phyloP scores from a whole-genome alignment of 2,797 vertebrate genomes.

The Fistularia tabacaria region DNA sequence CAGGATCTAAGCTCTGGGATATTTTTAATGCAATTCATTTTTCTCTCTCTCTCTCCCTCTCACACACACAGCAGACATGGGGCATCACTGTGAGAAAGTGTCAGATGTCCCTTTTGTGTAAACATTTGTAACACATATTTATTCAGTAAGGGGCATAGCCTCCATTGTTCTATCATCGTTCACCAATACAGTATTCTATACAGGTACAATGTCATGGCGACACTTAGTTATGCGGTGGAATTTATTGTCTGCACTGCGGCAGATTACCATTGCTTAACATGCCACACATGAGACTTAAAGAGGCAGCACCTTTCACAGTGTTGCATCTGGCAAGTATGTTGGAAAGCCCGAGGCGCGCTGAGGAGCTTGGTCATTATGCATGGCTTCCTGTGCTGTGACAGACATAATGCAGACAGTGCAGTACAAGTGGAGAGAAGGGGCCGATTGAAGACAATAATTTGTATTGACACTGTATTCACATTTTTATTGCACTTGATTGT shows the following conservation, averaged over 20 bases:
- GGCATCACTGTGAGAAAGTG: constrained; percentile 25
- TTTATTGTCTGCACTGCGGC: constrained; percentile 78
- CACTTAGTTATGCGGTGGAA: constrained; percentile 73
- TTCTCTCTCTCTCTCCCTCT: constrained; percentile 11
- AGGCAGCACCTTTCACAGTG: constrained; percentile 63
- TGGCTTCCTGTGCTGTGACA: constrained; percentile 51
- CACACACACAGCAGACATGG: constrained; percentile 20
- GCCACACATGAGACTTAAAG: constrained; percentile 74
- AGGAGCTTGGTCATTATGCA: constrained; percentile 47
- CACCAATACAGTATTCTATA: constrained; percentile 63
- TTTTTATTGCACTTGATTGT: no score
- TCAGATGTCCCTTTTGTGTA: constrained; percentile 51
- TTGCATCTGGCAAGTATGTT: constrained; percentile 67
- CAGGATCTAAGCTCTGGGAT: constrained; percentile 41
- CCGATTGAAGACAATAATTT: constrained; percentile 15
- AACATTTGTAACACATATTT: constrained; percentile 48
- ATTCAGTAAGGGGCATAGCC: constrained; percentile 44
- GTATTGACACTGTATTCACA: not conserved
- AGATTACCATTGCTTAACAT: constrained; percentile 79
- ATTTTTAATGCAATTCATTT: constrained; percentile 60
- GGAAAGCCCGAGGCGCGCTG: constrained; percentile 59
- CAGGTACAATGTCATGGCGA: constrained; percentile 71
- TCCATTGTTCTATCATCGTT: constrained; percentile 34
- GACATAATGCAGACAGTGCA: constrained; percentile 24
- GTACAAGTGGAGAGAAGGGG: constrained; percentile 26